phyloP scores from a whole-genome alignment of 2,113 vertebrate genomes.

The Thamnophis sirtalis region DNA sequence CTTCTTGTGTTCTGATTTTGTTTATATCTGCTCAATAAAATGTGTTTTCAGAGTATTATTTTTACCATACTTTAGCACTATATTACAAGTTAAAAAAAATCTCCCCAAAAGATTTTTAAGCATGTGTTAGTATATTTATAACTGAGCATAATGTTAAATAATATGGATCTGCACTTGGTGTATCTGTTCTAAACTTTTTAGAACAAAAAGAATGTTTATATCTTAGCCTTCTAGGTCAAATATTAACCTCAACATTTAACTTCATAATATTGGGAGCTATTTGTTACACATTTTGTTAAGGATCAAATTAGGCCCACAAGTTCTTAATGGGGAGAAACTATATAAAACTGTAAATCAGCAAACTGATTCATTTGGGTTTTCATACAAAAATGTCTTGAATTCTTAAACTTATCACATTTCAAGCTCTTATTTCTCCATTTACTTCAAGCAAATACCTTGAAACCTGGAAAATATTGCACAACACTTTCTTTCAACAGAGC shows the following conservation, averaged over 20 bases:
- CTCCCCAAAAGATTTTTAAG: neutral
- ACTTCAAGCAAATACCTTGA: neutral
- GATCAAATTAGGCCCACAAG: neutral
- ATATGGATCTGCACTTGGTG: neutral
- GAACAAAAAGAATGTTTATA: conserved; percentile 37
- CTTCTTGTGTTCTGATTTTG: neutral
- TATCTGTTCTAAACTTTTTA: neutral
- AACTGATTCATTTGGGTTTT: neutral
- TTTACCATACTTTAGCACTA: conserved; percentile 4
- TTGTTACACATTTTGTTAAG: conserved; percentile 21
- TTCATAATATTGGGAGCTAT: conserved; percentile 69
- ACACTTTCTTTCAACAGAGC: neutral
- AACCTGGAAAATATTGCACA: neutral
- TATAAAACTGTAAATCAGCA: neutral
- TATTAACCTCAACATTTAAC: conserved; percentile 42
- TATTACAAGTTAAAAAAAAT: neutral
- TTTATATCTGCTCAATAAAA: neutral
- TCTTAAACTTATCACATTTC: neutral
- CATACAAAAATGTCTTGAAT: neutral
- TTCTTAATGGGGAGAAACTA: neutral
- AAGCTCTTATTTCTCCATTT: neutral
- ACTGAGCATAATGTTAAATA: neutral
- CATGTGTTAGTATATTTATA: neutral
- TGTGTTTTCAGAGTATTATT: conserved; percentile 12
- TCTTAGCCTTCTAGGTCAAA: neutral